phyloP scores from a whole-genome alignment of 2,888 invertebrate species.

The Agrotis ipsilon region DNA sequence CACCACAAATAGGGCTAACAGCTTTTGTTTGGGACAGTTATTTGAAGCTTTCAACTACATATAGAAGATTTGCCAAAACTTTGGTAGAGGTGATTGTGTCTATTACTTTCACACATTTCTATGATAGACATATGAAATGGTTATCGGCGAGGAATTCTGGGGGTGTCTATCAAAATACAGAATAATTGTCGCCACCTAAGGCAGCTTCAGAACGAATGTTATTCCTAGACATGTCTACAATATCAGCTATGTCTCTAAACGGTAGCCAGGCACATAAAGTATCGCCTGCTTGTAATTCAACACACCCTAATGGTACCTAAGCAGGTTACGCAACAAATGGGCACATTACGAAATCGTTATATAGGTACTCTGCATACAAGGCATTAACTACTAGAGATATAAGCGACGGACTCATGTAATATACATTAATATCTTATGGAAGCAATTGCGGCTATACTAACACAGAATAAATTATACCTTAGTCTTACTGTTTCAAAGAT shows the following conservation, averaged over 20 bases:
- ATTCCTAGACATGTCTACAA: neutral
- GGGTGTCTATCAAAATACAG: neutral
- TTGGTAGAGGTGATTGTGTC: neutral
- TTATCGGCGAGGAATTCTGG: neutral
- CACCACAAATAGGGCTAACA: neutral
- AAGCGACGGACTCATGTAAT: constrained; percentile 24
- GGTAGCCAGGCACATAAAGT: constrained; percentile 11
- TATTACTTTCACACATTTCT: neutral
- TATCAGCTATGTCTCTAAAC: constrained; percentile 1
- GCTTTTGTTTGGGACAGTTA: neutral
- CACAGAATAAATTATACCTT: constrained; percentile 34
- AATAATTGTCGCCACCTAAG: neutral
- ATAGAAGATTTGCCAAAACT: neutral
- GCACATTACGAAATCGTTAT: constrained; percentile 40
- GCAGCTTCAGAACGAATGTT: too few species aligned
- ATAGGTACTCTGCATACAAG: constrained; percentile 48
- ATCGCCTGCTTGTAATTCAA: constrained; percentile 49
- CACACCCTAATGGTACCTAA: constrained; percentile 48
- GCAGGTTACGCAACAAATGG: constrained; percentile 41
- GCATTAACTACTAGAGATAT: constrained; percentile 23
- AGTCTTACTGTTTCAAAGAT: constrained; percentile 17
- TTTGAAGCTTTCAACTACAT: neutral
- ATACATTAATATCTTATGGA: constrained; percentile 43
- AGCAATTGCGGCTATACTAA: constrained; percentile 39
- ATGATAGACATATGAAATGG: neutral